phyloP scores from a whole-genome alignment of 2,888 invertebrate species.

The Hirtodrosophila confusa region DNA sequence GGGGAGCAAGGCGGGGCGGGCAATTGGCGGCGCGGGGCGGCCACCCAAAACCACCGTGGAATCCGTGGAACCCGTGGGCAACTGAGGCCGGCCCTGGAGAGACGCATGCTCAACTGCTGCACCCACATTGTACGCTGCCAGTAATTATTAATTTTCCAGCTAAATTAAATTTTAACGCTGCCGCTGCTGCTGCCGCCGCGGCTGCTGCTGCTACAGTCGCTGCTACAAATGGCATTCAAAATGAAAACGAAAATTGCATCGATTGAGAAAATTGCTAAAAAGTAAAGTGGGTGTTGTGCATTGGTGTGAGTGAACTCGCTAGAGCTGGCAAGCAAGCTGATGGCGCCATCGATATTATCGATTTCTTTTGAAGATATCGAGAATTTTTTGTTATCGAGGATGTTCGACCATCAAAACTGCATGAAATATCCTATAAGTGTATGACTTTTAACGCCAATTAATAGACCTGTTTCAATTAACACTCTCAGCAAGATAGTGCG shows the following conservation, averaged over 20 bases:
- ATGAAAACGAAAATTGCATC: conserved; percentile 75
- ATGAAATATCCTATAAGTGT: too few species aligned
- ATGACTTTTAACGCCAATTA: too few species aligned
- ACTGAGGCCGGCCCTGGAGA: conserved; percentile 29
- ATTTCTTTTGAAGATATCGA: too few species aligned
- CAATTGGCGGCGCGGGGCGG: background rate
- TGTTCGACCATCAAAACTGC: too few species aligned
- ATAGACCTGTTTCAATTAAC: too few species aligned
- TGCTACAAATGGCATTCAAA: conserved; percentile 46
- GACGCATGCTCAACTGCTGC: conserved; percentile 62
- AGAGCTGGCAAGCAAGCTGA: too few species aligned
- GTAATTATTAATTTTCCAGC: conserved; percentile 79
- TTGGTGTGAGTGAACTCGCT: conserved; percentile 10
- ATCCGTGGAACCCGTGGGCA: conserved; percentile 22
- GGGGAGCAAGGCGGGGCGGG: conserved; percentile 1
- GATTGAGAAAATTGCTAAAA: conserved; percentile 64
- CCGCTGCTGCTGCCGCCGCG: conserved; percentile 26
- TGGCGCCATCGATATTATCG: too few species aligned
- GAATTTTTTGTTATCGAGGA: too few species aligned
- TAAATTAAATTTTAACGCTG: conserved; percentile 75
- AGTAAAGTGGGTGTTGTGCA: conserved; percentile 29
- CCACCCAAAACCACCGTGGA: background rate
- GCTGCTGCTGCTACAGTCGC: conserved; percentile 11
- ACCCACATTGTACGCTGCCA: conserved; percentile 70
- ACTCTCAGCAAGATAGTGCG: too few species aligned